phyloP scores from a whole-genome alignment of 2,113 vertebrate genomes.

The Aleadryas rufinucha region DNA sequence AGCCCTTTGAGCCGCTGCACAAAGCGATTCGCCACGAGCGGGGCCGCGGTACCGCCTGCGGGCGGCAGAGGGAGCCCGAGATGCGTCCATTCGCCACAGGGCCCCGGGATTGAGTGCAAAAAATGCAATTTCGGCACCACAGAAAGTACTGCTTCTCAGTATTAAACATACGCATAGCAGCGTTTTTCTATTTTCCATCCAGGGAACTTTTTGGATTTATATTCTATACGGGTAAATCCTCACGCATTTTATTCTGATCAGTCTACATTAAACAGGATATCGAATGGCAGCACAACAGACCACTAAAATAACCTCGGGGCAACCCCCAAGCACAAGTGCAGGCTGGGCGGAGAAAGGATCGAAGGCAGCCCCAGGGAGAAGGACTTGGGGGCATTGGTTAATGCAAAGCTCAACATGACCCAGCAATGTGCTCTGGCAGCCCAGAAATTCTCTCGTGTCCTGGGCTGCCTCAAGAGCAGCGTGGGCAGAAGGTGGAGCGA shows the following conservation, averaged over 20 bases:
- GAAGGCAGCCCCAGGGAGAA: neutral
- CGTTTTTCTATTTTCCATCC: accelerated
- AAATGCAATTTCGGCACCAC: accelerated
- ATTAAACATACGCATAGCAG: accelerated
- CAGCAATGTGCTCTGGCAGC: neutral
- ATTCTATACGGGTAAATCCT: accelerated
- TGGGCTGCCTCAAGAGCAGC: neutral
- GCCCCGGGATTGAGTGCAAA: neutral
- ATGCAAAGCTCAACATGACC: neutral
- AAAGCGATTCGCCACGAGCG: neutral
- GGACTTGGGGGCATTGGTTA: neutral
- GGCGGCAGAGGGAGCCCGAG: conserved; percentile 72
- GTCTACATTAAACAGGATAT: too few species aligned
- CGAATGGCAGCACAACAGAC: neutral
- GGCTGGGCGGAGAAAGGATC: neutral
- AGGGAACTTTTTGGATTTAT: neutral
- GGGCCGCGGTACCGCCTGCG: neutral
- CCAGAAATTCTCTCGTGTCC: neutral
- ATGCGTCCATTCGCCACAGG: neutral
- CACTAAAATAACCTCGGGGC: neutral
- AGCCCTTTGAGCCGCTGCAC: neutral
- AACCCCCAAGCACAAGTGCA: neutral
- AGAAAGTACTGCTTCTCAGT: accelerated
- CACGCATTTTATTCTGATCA: accelerated
- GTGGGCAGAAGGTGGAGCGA: accelerated